Conservation (phyloP, 2,888 invertebrate genomes). For the Chaitophorus viminalis region DNA sequence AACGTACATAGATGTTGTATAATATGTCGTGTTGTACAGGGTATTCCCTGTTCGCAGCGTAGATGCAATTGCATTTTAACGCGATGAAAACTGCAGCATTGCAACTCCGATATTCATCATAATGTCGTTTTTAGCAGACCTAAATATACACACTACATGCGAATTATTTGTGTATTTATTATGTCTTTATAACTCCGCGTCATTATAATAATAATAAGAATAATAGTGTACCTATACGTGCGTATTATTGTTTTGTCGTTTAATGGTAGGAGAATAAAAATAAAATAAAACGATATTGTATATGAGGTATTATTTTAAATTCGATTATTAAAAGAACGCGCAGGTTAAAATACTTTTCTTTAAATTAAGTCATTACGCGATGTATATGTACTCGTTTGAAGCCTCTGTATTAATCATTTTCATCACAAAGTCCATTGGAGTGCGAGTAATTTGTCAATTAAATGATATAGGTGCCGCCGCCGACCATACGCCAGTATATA, state of each 20-base stretch:
- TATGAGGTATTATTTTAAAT: background rate
- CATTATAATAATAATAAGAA: too few relatives aligned
- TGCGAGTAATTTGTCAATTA: constrained; percentile 58
- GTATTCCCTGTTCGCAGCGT: too few relatives aligned
- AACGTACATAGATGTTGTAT: too few relatives aligned
- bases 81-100: background rate
- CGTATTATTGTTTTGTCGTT: background rate
- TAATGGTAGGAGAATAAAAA: background rate
- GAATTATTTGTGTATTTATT: too few relatives aligned
- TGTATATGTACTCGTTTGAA: background rate
- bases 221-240: too few relatives aligned
- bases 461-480: constrained; percentile 40
- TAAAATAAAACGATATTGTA: background rate
- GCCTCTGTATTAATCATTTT: constrained; percentile 51
- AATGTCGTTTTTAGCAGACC: too few relatives aligned
- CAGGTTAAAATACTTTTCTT: constrained; percentile 11
- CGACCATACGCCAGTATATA: constrained; percentile 16
- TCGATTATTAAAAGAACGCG: background rate
- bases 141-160: background rate
- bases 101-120: background rate
- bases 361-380: constrained; percentile 30
- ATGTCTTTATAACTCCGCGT: too few relatives aligned
- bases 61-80: too few relatives aligned
- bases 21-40: too few relatives aligned
- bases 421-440: constrained; percentile 42